Evolutionary conservation across 2,113 vertebrate species (phyloP).

Genomic region (Dissostichus mawsoni): DNA sequence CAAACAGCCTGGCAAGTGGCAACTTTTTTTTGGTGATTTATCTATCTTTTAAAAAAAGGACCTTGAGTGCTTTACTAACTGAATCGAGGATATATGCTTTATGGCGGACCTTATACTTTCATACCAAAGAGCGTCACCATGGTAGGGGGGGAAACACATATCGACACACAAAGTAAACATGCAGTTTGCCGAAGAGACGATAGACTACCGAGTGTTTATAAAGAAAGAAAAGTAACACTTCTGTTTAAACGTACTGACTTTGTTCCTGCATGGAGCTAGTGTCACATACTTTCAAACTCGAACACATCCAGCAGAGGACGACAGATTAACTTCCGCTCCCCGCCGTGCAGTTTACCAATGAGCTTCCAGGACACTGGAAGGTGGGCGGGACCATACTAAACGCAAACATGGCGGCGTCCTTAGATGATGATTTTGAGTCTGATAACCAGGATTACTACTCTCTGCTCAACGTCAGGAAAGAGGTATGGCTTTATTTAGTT

Average conservation of each 20-base stretch:
- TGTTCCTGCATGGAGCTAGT: neutral
- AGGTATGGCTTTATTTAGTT: constrained; percentile 82
- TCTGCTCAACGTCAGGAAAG: constrained; percentile 92
- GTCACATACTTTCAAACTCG: neutral
- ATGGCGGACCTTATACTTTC: no score
- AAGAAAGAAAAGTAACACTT: neutral
- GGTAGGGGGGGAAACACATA: no score
- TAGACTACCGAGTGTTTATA: neutral
- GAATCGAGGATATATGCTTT: no score
- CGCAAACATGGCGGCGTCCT: constrained; percentile 94
- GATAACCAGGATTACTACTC: constrained; percentile 95
- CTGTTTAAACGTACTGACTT: neutral
- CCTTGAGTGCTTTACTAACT: no score
- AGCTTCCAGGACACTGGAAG: constrained; percentile 30
- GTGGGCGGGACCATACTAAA: constrained; percentile 80
- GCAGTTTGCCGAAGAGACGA: neutral
- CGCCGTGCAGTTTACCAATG: constrained; percentile 42
- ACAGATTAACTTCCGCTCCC: constrained; percentile 13
- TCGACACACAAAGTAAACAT: no score
- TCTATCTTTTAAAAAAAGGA: neutral
- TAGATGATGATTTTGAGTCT: constrained; percentile 87
- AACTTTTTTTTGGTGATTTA: neutral
- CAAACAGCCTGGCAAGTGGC: neutral
- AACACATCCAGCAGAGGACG: constrained; percentile 51
- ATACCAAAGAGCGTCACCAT: no score